Base-by-base conservation (phyloP, 2,797 vertebrate genomes). In the Tachyglossus aculeatus region DNA sequence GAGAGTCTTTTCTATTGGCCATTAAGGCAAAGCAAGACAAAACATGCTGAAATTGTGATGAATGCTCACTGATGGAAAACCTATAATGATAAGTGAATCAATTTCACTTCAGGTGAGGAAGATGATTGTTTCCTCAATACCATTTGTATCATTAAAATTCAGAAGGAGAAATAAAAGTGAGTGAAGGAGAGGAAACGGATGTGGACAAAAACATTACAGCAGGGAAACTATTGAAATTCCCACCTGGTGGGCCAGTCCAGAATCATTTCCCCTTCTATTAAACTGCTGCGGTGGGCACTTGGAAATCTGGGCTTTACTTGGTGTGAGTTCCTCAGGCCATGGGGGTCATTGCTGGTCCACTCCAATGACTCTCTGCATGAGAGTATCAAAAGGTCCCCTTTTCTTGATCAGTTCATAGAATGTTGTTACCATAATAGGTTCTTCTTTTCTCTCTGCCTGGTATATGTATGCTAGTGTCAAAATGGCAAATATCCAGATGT, bases 91-190 rank as follows among this genome's bases (percentile, higher is more conserved):
- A 44, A 58, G 53, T 25, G 63, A 83, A 76, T 85, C 68, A 39
- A 4, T 86, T 85, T 88, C 19, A 71, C 57, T 77, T 79, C 74
- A 75, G 56, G n/a, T 81, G 71, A 60, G 57, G 68, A 60, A 74
- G 68, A 67, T 21, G 60, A 72, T 74, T 56, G 63, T 48, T 58
- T 64, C 47, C 80, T 22, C 31, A 29, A 1, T 71, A 70, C 41
- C 77, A 24, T 43, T 71, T 57, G 34, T 27, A 25, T 83, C 63
- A 32, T 64, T 73, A 64, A 77, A 80, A 58, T 33, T 36, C 12
- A 37, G 24, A 29, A 50, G 55, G 61, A 61, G 53, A 67, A 54
- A 27, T 6, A 12, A 6, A 16, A 78, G 21, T 45, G 19, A 48
- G 21, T 48, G 16, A 72, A 70, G 67, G 64, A 9, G n/a, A 43